phyloP scores from a whole-genome alignment of 2,113 vertebrate genomes.

The Erpornis zantholeuca region DNA sequence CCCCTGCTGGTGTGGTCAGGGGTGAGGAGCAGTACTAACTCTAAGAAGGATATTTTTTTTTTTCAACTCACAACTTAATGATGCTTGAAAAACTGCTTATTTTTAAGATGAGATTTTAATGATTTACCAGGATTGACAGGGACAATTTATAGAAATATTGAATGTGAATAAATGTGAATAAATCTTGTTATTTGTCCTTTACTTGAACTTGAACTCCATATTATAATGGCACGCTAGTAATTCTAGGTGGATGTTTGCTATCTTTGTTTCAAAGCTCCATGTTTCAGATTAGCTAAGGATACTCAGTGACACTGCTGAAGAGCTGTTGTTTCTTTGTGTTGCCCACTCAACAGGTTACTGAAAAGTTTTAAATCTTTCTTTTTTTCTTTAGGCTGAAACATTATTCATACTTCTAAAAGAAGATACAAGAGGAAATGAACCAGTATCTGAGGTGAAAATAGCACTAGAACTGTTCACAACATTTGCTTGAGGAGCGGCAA shows the following conservation, averaged over 20 bases:
- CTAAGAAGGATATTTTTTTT: not conserved
- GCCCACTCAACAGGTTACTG: not conserved
- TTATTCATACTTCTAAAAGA: conserved; percentile 78
- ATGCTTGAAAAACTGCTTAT: not conserved
- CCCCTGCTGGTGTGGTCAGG: not conserved
- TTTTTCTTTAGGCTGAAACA: conserved; percentile 75
- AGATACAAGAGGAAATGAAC: not conserved
- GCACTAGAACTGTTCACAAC: not conserved
- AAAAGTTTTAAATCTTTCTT: not conserved
- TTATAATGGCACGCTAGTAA: not conserved
- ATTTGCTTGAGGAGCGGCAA: not conserved
- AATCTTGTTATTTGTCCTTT: not conserved
- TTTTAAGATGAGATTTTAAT: not conserved
- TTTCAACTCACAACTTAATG: not conserved
- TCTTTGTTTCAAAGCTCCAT: not conserved
- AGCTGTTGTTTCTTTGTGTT: not conserved
- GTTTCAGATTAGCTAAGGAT: not conserved
- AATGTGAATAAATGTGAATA: not conserved
- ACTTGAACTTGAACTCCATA: not conserved
- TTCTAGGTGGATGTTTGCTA: not conserved
- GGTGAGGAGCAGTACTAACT: not conserved
- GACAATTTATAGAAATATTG: not conserved
- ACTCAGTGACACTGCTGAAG: not conserved
- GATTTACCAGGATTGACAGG: not conserved
- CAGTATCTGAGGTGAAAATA: not conserved